Percentiles rank a stretch among this genome's conserved stretches.
phyloP scores from a whole-genome alignment of 1,140 invertebrate species.

The Campoletis sonorensis region DNA sequence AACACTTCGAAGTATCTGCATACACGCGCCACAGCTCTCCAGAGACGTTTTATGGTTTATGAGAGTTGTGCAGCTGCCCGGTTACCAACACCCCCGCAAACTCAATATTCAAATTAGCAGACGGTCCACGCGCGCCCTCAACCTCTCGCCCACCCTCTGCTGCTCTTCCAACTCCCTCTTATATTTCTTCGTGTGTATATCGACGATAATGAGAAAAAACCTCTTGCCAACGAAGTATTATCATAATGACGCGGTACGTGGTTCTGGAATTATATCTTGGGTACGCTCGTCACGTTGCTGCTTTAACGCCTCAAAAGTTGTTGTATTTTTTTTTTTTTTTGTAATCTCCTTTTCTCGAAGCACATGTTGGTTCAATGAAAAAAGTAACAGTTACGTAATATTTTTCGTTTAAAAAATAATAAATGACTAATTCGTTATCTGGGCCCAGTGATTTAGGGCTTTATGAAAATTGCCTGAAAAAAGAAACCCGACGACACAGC shows the following conservation, averaged over 20 bases:
- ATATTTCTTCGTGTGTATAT: constrained; percentile 43
- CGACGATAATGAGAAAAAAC: constrained; percentile 60
- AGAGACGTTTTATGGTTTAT: constrained; percentile 72
- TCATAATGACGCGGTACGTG: constrained; percentile 55
- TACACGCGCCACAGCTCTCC: constrained; percentile 57
- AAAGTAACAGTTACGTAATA: constrained; percentile 1
- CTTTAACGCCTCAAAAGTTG: not conserved
- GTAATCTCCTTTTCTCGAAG: not conserved
- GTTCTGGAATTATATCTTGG: constrained; percentile 24
- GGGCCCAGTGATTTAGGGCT: constrained; percentile 6
- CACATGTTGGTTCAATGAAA: not conserved
- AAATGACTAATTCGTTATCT: constrained; percentile 28
- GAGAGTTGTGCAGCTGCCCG: constrained; percentile 69
- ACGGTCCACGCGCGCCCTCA: constrained; percentile 51
- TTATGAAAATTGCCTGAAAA: not conserved
- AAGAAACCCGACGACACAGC: constrained; percentile 5
- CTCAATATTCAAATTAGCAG: constrained; percentile 74
- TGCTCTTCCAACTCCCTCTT: constrained; percentile 31
- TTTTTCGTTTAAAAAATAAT: not conserved
- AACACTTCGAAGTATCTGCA: constrained; percentile 42
- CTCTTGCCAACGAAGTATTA: constrained; percentile 57
- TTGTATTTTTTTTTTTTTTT: too few relatives aligned
- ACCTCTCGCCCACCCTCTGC: constrained; percentile 12
- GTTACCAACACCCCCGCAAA: constrained; percentile 72
- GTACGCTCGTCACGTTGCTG: not conserved